Evolutionary conservation across 2,888 invertebrate species (phyloP).

Genomic region (Baronia brevicornis): DNA sequence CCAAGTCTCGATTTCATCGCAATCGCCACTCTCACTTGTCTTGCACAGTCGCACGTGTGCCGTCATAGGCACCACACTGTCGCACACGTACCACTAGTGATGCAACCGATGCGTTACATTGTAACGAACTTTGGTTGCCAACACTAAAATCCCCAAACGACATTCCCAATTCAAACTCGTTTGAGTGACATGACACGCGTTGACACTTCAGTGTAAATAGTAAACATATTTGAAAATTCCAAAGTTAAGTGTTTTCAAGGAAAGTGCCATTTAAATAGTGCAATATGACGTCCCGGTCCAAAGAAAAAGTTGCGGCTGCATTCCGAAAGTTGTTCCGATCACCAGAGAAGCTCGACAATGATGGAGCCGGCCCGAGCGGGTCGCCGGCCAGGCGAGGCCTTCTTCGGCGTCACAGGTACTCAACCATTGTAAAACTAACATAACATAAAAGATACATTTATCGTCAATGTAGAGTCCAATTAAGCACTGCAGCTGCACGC

Average conservation of each 20-base stretch:
- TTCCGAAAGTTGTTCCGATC: conserved; percentile 86
- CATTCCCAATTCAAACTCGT: conserved; percentile 38
- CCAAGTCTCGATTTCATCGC: conserved; percentile 60
- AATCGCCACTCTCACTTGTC: conserved; percentile 40
- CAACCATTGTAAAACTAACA: background rate
- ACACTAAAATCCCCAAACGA: conserved; percentile 15
- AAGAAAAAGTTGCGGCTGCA: conserved; percentile 88
- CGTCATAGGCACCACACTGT: conserved; percentile 28
- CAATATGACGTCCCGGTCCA: conserved; percentile 84
- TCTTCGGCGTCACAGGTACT: conserved; percentile 64
- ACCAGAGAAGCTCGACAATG: conserved; percentile 81
- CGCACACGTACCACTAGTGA: conserved; percentile 32
- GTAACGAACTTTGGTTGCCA: conserved; percentile 14
- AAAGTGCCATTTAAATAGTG: conserved; percentile 40
- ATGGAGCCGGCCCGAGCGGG: conserved; percentile 76
- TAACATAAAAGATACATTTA: no score
- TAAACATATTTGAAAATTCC: conserved; percentile 30
- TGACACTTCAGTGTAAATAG: conserved; percentile 35
- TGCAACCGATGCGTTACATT: conserved; percentile 26
- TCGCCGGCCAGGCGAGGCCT: conserved; percentile 77
- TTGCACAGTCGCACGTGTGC: conserved; percentile 50
- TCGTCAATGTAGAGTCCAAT: no score
- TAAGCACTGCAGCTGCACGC: no score
- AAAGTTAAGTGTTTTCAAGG: conserved; percentile 33
- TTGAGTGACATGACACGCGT: conserved; percentile 42